Percentiles rank a stretch among this genome's conserved stretches.
Conservation (phyloP, 2,797 vertebrate genomes). For the Necrosyrtes monachus region DNA sequence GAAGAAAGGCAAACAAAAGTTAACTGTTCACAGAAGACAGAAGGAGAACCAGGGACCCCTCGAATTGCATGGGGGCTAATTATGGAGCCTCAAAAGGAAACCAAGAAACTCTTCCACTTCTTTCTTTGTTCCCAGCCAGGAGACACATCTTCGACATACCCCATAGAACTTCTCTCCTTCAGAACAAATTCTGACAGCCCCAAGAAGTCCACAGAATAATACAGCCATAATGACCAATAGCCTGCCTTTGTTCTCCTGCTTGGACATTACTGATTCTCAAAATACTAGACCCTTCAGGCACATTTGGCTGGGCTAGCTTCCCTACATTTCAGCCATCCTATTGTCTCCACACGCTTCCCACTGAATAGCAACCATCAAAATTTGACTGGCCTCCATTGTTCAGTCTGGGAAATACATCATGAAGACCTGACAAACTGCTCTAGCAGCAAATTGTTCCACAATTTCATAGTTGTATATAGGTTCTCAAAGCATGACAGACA, state of each 20-base stretch:
- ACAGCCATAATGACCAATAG: constrained; percentile 10
- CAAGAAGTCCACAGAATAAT: not conserved
- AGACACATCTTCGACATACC: not conserved
- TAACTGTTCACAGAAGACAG: not conserved
- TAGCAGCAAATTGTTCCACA: constrained; percentile 3
- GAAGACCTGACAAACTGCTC: constrained; percentile 31
- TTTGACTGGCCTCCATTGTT: constrained; percentile 45
- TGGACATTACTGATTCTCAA: not conserved
- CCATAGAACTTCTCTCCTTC: not conserved
- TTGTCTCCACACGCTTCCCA: constrained; percentile 30
- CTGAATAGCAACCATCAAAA: constrained; percentile 31
- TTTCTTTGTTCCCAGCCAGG: not conserved
- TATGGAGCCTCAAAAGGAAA: not conserved
- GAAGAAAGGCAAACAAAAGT: not conserved
- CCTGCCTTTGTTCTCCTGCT: constrained; percentile 31
- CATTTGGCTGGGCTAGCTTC: constrained; percentile 5
- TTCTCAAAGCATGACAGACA: constrained; percentile 21
- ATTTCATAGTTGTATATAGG: constrained; percentile 1
- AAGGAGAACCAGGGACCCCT: not conserved
- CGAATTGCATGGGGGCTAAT: not conserved
- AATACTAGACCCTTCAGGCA: constrained; percentile 26
- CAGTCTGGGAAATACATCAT: constrained; percentile 17
- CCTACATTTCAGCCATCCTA: not conserved
- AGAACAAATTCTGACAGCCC: not conserved
- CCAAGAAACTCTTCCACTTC: not conserved